phyloP scores from a whole-genome alignment of 2,113 vertebrate species.

The Aspidoscelis tigris region DNA sequence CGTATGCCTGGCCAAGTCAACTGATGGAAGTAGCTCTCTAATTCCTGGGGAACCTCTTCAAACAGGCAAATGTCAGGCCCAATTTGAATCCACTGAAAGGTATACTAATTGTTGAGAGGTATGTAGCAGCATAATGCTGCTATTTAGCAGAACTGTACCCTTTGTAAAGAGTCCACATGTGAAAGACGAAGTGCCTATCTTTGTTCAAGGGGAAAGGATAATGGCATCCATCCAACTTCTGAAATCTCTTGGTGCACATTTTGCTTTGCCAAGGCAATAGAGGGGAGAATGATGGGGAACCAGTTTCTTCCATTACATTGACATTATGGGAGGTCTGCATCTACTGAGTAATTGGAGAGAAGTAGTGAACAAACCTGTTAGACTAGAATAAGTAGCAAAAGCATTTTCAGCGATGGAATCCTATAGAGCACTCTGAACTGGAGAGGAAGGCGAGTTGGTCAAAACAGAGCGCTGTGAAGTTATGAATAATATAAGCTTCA shows the following conservation, averaged over 20 bases:
- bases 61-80: constrained; percentile 76
- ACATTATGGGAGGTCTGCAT: constrained; percentile 10
- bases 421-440: neutral
- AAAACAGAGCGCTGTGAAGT: neutral
- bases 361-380: neutral
- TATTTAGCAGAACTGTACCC: constrained; percentile 68
- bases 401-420: neutral
- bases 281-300: neutral
- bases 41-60: constrained; percentile 80
- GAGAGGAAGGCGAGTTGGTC: too few relatives aligned
- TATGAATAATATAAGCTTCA: neutral
- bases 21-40: constrained; percentile 73
- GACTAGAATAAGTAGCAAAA: neutral
- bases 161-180: constrained; percentile 69
- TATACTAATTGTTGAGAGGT: constrained; percentile 75
- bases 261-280: neutral
- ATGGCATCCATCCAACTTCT: neutral
- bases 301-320: constrained; percentile 1
- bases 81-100: constrained; percentile 73
- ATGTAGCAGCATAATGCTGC: constrained; percentile 62
- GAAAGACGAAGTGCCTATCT: constrained; percentile 59
- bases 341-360: constrained; percentile 2
- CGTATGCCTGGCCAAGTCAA: constrained; percentile 76
- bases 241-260: constrained; percentile 26
- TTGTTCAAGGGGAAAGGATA: constrained; percentile 38